Percentiles rank a stretch among this genome's conserved stretches.
phyloP scores from a whole-genome alignment of 2,113 vertebrate species.

The Lycaon pictus region DNA sequence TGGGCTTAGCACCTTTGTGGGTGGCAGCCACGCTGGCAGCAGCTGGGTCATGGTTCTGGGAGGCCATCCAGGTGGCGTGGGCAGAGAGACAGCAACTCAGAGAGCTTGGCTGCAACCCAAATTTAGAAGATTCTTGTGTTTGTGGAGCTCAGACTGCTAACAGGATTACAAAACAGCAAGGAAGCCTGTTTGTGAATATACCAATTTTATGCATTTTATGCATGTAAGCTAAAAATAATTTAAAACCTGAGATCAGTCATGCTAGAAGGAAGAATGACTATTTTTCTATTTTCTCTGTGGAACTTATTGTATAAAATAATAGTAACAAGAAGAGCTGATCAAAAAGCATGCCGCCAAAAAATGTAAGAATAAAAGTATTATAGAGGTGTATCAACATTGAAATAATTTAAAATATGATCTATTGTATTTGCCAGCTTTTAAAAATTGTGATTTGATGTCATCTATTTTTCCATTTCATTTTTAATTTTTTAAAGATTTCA shows the following conservation, averaged over 20 bases:
- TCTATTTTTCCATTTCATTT: not conserved
- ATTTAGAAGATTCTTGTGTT: not conserved
- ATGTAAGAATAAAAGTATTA: not conserved
- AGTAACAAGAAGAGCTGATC: not conserved
- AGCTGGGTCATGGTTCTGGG: slow-evolving; percentile 92
- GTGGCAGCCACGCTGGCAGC: slow-evolving; percentile 81
- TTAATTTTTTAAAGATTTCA: not conserved
- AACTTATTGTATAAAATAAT: not conserved
- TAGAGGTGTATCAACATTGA: not conserved
- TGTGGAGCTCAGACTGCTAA: not conserved
- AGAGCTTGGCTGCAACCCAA: not conserved
- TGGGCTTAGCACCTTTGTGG: slow-evolving; percentile 88
- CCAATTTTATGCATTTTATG: not conserved
- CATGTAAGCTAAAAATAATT: not conserved
- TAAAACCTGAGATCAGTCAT: not conserved
- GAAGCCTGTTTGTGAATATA: not conserved
- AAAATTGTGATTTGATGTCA: not conserved
- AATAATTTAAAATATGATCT: not conserved
- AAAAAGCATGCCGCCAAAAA: not conserved
- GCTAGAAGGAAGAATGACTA: not conserved
- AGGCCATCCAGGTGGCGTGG: slow-evolving; percentile 87
- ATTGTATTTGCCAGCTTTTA: not conserved
- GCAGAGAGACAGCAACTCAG: not conserved
- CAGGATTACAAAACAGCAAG: not conserved
- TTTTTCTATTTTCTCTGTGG: slow-evolving; percentile 35